These are phyloP conservation scores for Helicoverpa assulta DNA, from an alignment of 2,888 invertebrate species.

Conservation along the genomic window DNA sequence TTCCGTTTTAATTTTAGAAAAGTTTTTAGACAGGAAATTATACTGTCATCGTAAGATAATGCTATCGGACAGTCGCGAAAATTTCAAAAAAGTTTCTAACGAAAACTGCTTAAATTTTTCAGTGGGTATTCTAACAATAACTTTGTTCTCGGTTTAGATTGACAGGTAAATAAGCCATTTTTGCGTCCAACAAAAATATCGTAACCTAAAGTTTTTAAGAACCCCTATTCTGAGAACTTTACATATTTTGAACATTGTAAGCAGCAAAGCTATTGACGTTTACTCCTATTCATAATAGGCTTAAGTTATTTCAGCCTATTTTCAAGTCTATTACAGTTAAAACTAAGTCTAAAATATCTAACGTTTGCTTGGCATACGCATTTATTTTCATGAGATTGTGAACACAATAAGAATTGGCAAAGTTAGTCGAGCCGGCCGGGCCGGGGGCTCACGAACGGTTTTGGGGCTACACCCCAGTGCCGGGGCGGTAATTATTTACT, in stretches of 20 bases:
- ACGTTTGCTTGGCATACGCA: constrained; percentile 56
- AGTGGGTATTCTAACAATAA: no score
- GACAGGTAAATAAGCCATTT: no score
- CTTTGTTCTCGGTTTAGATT: no score
- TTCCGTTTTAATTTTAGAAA: background rate
- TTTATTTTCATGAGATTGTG: constrained; percentile 58
- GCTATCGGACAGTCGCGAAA: background rate
- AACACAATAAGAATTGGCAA: constrained; percentile 64
- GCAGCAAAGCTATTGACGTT: background rate
- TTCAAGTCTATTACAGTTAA: constrained; percentile 37
- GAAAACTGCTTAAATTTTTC: no score
- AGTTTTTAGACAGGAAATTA: background rate
- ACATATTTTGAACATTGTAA: background rate
- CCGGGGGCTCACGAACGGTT: constrained; percentile 65
- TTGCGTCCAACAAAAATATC: background rate
- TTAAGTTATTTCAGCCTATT: constrained; percentile 30
- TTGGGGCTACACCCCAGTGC: constrained; percentile 77
- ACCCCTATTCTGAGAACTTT: background rate
- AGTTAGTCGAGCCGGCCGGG: constrained; percentile 53
- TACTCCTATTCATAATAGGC: constrained; percentile 22
- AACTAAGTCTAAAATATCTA: constrained; percentile 28
- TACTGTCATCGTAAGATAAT: background rate
- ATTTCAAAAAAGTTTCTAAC: no score
- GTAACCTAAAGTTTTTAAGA: background rate
- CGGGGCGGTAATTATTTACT: constrained; percentile 85